These are phyloP conservation scores for Notodonta dromedarius DNA, from an alignment of 2,888 invertebrate species.

Conservation along the genomic window DNA sequence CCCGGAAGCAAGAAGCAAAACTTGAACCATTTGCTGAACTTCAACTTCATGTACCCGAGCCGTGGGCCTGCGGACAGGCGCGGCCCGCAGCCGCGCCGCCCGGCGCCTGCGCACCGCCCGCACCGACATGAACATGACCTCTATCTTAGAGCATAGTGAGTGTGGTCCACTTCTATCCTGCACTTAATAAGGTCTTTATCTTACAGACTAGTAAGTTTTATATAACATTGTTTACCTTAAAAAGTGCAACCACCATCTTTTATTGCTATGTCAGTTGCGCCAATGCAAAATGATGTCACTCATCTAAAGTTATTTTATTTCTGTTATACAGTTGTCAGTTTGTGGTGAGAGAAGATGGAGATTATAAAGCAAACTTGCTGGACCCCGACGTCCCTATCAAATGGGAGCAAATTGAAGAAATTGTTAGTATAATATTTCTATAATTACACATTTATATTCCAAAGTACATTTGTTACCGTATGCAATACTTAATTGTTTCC, in stretches of 20 bases:
- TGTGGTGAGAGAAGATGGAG: conserved; percentile 92
- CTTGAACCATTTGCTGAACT: conserved; percentile 97
- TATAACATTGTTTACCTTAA: not conserved
- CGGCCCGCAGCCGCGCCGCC: conserved; percentile 58
- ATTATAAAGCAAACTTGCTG: conserved; percentile 90
- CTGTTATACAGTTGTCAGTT: conserved; percentile 92
- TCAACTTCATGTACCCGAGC: conserved; percentile 94
- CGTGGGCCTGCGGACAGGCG: conserved; percentile 67
- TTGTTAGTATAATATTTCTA: conserved; percentile 85
- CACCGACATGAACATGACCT: conserved; percentile 96
- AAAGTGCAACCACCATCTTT: no score
- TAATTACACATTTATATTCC: no score
- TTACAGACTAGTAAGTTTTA: not conserved
- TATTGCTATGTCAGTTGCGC: no score
- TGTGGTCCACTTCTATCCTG: conserved; percentile 8
- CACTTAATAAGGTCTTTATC: no score
- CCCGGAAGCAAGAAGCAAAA: conserved; percentile 96
- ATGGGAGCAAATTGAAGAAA: conserved; percentile 97
- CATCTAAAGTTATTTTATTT: no score
- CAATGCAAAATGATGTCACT: no score
- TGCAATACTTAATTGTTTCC: no score
- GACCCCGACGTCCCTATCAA: conserved; percentile 96
- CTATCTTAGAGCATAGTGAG: conserved; percentile 97
- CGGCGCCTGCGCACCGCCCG: conserved; percentile 56
- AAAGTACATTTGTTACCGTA: no score